A percentile compares a stretch with the other conserved stretches of the same genome.
Conservation (phyloP, 2,797 vertebrate species). For the Echeneis naucrates region DNA sequence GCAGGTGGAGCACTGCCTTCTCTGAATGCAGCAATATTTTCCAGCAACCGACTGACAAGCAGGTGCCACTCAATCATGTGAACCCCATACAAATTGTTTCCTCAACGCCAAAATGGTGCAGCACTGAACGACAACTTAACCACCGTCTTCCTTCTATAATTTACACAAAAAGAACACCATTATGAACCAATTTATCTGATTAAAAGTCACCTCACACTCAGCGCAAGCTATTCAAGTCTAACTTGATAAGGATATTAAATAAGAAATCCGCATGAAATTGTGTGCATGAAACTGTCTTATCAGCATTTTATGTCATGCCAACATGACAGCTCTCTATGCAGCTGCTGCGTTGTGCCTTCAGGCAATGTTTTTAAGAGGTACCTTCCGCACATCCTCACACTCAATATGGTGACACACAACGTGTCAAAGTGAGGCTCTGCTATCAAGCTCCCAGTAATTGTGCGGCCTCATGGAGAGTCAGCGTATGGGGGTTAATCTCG, state of each 20-base stretch:
- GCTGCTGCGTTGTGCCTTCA: slow-evolving; percentile 57
- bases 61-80: slow-evolving; percentile 89
- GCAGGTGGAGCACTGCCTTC: slow-evolving; percentile 82
- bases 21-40: slow-evolving; percentile 87
- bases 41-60: slow-evolving; percentile 87
- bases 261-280: slow-evolving; percentile 32
- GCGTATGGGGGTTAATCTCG: slow-evolving; percentile 59
- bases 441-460: slow-evolving; percentile 76
- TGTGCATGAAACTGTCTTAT: slow-evolving; percentile 33
- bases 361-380: slow-evolving; percentile 57
- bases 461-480: slow-evolving; percentile 60
- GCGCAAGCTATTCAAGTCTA: slow-evolving; percentile 5
- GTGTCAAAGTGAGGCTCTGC: slow-evolving; percentile 61
- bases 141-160: slow-evolving; percentile 40
- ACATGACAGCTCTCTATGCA: slow-evolving; percentile 70
- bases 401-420: slow-evolving; percentile 55
- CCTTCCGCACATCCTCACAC: slow-evolving; percentile 62
- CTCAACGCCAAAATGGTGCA: slow-evolving; percentile 86
- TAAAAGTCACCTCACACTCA: slow-evolving; percentile 18
- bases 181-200: slow-evolving; percentile 23
- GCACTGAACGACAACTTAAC: slow-evolving; percentile 83
- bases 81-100: slow-evolving; percentile 72
- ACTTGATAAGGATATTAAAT: slow-evolving; percentile 40
- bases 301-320: slow-evolving; percentile 42
- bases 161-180: slow-evolving; percentile 5